phyloP scores from a whole-genome alignment of 2,797 vertebrate species.

The Gastrophryne carolinensis region DNA sequence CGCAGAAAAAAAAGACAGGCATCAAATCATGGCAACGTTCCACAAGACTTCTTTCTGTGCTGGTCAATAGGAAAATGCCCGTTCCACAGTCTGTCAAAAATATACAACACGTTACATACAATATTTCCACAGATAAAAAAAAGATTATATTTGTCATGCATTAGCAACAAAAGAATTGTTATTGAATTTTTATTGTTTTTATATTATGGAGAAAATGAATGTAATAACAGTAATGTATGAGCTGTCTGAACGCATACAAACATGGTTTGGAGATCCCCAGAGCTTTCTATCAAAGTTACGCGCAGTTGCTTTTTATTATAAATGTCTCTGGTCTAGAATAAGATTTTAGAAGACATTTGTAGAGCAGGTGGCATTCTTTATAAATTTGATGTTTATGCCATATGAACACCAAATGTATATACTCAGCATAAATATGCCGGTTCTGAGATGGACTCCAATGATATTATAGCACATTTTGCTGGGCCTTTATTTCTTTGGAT shows the following conservation, averaged over 20 bases:
- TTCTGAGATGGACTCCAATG: no score
- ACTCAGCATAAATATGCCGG: no score
- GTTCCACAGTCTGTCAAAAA: conserved; percentile 5
- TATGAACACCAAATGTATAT: no score
- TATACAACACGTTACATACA: not conserved
- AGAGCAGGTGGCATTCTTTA: not conserved
- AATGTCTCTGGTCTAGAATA: conserved; percentile 27
- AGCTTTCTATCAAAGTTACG: conserved; percentile 22
- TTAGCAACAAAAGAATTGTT: conserved; percentile 23
- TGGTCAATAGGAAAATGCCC: not conserved
- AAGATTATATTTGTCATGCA: conserved; percentile 48
- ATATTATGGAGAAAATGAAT: conserved; percentile 29
- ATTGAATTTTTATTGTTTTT: conserved; percentile 23
- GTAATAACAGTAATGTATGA: conserved; percentile 46
- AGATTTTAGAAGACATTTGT: conserved; percentile 12
- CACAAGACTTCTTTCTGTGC: conserved; percentile 16
- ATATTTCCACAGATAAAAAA: conserved; percentile 37
- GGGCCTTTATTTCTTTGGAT: no score
- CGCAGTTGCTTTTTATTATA: conserved; percentile 33
- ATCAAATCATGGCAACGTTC: conserved; percentile 31
- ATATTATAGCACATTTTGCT: no score
- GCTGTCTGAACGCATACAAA: conserved; percentile 41
- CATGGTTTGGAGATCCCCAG: conserved; percentile 22
- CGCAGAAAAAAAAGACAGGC: conserved; percentile 14
- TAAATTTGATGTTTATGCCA: no score